Conservation (phyloP, 2,888 invertebrate genomes). For the Cartodere bifasciata region DNA sequence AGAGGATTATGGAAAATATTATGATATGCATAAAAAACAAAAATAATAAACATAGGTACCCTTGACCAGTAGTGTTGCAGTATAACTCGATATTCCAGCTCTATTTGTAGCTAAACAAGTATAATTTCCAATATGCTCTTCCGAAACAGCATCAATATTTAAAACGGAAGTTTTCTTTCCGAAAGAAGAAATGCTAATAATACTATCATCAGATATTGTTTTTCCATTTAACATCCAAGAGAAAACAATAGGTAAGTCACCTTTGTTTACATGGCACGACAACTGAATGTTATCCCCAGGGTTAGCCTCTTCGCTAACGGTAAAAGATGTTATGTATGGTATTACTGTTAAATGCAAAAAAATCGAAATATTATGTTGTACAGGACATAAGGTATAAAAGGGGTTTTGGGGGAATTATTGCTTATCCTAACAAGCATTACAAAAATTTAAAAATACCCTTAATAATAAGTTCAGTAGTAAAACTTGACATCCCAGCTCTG, state of each 20-base stretch:
- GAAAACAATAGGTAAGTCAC: slow-evolving; percentile 65
- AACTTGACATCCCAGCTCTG: slow-evolving; percentile 37
- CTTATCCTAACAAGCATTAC: no score
- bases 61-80: slow-evolving; percentile 49
- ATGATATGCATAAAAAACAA: neutral
- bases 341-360: no score
- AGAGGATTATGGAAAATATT: no score
- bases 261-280: slow-evolving; percentile 58
- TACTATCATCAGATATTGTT: slow-evolving; percentile 34
- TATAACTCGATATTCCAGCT: slow-evolving; percentile 25
- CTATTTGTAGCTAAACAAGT: slow-evolving; percentile 50
- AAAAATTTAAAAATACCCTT: slow-evolving; percentile 44
- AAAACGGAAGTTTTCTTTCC: slow-evolving; percentile 42
- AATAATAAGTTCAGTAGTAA: slow-evolving; percentile 38
- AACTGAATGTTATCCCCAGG: slow-evolving; percentile 30
- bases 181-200: slow-evolving; percentile 11
- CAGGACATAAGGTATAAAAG: neutral
- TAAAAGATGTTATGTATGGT: no score
- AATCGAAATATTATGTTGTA: no score
- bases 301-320: slow-evolving; percentile 29
- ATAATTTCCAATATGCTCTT: slow-evolving; percentile 61
- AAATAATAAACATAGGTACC: slow-evolving; percentile 36
- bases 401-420: no score
- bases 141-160: slow-evolving; percentile 51
- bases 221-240: slow-evolving; percentile 57